Base-by-base conservation (phyloP, 2,888 invertebrate species). In the Acanthosepion pharaonis region DNA sequence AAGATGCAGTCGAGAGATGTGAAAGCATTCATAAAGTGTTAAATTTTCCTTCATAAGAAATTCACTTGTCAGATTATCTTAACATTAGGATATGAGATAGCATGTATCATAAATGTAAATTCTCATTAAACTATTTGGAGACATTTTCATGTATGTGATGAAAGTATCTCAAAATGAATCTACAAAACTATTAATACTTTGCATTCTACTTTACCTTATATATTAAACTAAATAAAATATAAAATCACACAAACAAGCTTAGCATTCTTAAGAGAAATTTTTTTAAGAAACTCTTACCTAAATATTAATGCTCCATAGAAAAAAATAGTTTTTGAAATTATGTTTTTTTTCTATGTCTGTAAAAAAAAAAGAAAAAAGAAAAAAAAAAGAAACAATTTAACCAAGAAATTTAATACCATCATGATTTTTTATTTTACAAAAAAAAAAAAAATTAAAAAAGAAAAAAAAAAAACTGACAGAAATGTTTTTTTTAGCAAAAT, bases 191-290 rank as follows among this genome's bases (percentile, higher is more conserved):
- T n/a, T 33, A 33, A 78, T 78, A 78, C 78, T 78, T 78, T 78
- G n/a, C n/a, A 78, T 5, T 78, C 78, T 78, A n/a, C n/a, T 5
- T 64, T 25, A 64, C 64, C 64, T n/a, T 33, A 78, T 11, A n/a
- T 78, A n/a, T n/a, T n/a, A 78, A 78, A 78, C n/a, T n/a, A 78
- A n/a, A n/a, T n/a, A 78, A 78, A 78, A n/a, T 78, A 78, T 28
- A 59, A 78, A 64, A 78, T n/a, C 33, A 33, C 78, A 78, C n/a
- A 78, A 33, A 78, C n/a, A n/a, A 78, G n/a, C 15, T n/a, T 28
- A 78, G 78, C 78, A 78, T n/a, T 78, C 11, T n/a, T n/a, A n/a
- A 78, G 15, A n/a, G 33, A 78, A 78, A 8, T 55, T 55, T 55
- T 59, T 23, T 23, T 5, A 23, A 78, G 28, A 78, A 78, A 78